Percentiles rank a stretch among this genome's conserved stretches.
Conservation (phyloP, 2,797 vertebrate species). For the Siniperca undulata region DNA sequence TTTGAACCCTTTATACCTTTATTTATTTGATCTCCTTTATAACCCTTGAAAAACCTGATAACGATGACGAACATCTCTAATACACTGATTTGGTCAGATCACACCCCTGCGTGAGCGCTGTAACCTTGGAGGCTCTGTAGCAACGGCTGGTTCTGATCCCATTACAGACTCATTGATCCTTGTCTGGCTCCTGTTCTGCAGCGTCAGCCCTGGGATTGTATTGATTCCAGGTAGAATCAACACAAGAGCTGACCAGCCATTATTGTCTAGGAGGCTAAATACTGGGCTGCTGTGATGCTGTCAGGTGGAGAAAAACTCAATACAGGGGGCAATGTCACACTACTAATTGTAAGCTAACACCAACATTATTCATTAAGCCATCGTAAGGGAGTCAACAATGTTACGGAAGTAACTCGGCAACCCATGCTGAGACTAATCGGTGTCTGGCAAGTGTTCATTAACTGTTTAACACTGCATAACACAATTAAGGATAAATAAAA, state of each 20-base stretch:
- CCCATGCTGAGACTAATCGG: constrained; percentile 16
- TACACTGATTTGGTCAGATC: constrained; percentile 25
- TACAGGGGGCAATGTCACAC: constrained; percentile 45
- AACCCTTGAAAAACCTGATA: neutral
- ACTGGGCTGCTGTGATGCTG: constrained; percentile 33
- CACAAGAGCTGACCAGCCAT: constrained; percentile 66
- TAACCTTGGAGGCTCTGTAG: constrained; percentile 55
- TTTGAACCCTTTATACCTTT: neutral
- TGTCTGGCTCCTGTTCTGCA: constrained; percentile 69
- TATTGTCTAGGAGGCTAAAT: constrained; percentile 65
- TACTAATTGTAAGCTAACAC: constrained; percentile 46
- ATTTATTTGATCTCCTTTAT: too few relatives aligned
- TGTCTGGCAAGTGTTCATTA: constrained; percentile 33
- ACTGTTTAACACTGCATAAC: constrained; percentile 11
- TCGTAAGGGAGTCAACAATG: constrained; percentile 13
- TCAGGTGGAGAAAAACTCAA: constrained; percentile 49
- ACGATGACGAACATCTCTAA: constrained; percentile 11
- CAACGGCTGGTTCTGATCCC: constrained; percentile 66
- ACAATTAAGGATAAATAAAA: constrained; percentile 16
- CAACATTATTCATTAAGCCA: constrained; percentile 46
- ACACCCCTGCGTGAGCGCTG: constrained; percentile 18
- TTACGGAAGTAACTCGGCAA: neutral
- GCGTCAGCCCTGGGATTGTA: constrained; percentile 61
- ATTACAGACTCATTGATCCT: constrained; percentile 71
- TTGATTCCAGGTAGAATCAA: constrained; percentile 74